Evolutionary conservation across 2,888 invertebrate genomes (phyloP).

Genomic region (Blastobasis lacticolella): DNA sequence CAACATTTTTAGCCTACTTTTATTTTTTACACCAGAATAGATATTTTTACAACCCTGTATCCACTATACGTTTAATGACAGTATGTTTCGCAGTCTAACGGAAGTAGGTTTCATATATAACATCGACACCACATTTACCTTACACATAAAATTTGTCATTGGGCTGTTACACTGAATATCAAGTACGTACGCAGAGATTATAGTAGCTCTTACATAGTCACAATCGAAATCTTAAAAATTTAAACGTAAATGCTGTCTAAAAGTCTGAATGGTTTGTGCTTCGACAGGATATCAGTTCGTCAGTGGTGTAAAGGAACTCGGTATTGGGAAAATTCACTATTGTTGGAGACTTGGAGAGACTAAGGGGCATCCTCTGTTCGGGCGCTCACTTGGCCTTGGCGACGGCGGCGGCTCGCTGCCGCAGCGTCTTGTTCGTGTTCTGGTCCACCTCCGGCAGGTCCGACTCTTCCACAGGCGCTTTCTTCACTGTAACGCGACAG

Average conservation of each 20-base stretch:
- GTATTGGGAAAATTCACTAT: no score
- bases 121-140: constrained; percentile 3
- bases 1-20: constrained; percentile 63
- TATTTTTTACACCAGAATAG: constrained; percentile 65
- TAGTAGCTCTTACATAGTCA: constrained; percentile 5
- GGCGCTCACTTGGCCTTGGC: constrained; percentile 74
- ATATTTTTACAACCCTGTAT: constrained; percentile 74
- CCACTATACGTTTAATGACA: constrained; percentile 69
- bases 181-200: constrained; percentile 18
- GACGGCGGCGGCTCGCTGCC: constrained; percentile 71
- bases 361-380: constrained; percentile 3
- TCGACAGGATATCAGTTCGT: constrained; percentile 9
- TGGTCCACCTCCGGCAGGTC: constrained; percentile 96
- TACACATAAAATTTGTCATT: constrained; percentile 6
- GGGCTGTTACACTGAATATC: constrained; percentile 10
- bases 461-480: constrained; percentile 79
- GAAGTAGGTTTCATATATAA: constrained; percentile 27
- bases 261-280: constrained; percentile 30
- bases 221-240: background rate
- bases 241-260: constrained; percentile 17
- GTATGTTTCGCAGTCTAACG: constrained; percentile 44
- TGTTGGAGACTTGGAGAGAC: constrained; percentile 31
- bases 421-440: constrained; percentile 84
- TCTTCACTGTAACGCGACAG: constrained; percentile 72
- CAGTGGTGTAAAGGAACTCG: no score